These are phyloP conservation scores for Heloderma charlesbogerti DNA, from an alignment of 2,113 vertebrate genomes.

Conservation along the genomic window DNA sequence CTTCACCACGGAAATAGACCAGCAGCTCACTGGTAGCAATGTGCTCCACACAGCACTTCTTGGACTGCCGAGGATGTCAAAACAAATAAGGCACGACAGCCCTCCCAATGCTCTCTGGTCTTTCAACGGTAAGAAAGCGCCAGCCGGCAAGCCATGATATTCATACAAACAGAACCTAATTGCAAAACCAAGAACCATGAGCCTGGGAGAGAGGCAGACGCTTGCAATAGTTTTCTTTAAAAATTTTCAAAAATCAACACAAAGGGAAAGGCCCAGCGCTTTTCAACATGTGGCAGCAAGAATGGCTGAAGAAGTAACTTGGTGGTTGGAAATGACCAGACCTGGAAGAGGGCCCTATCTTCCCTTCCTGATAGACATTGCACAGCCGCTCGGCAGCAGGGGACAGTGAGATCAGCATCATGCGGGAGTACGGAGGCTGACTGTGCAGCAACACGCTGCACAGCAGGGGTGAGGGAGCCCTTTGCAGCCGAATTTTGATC, in stretches of 20 bases:
- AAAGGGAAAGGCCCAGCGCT: background rate
- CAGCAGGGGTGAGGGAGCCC: no score
- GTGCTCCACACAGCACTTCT: conserved; percentile 19
- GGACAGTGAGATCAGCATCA: background rate
- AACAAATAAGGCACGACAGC: conserved; percentile 12
- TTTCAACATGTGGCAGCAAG: background rate
- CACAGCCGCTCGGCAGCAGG: background rate
- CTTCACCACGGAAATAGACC: conserved; percentile 36
- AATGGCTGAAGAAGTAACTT: background rate
- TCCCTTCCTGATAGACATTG: background rate
- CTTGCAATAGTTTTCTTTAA: background rate
- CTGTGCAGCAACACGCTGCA: background rate
- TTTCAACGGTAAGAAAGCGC: conserved; percentile 28
- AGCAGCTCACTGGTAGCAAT: background rate
- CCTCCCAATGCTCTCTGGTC: conserved; percentile 19
- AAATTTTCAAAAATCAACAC: background rate
- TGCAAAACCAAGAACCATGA: background rate
- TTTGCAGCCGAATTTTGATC: no score
- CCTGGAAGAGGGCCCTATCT: background rate
- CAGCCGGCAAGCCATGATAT: conserved; percentile 38
- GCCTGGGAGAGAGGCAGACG: background rate
- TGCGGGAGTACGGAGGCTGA: background rate
- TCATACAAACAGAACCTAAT: conserved; percentile 25
- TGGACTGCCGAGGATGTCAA: conserved; percentile 14
- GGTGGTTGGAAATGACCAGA: background rate